These are phyloP conservation scores for Riptortus pedestris DNA, from an alignment of 1,140 invertebrate species.

Conservation along the genomic window DNA sequence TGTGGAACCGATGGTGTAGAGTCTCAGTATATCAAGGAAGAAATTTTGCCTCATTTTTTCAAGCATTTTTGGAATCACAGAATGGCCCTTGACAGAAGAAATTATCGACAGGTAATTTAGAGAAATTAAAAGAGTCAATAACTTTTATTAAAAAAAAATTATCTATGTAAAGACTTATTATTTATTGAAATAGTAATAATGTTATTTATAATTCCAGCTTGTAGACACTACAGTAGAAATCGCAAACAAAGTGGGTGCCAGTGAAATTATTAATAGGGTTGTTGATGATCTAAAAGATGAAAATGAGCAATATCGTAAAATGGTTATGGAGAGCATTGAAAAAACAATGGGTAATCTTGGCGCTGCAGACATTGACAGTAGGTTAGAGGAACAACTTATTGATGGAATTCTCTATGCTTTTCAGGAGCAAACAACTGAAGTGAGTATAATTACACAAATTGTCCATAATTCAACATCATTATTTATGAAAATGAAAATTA, in stretches of 20 bases:
- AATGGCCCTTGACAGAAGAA: slow-evolving; percentile 95
- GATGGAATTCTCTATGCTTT: slow-evolving; percentile 99
- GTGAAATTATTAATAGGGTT: slow-evolving; percentile 96
- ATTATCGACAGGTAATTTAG: slow-evolving; percentile 84
- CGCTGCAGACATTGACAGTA: slow-evolving; percentile 93
- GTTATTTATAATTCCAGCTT: too few relatives aligned
- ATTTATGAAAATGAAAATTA: slow-evolving; percentile 10
- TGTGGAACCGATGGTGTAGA: slow-evolving; percentile 99
- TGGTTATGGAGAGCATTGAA: slow-evolving; percentile 99
- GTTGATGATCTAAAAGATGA: slow-evolving; percentile 99
- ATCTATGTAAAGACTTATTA: too few relatives aligned
- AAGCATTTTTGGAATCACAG: slow-evolving; percentile 99
- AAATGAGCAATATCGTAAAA: slow-evolving; percentile 98
- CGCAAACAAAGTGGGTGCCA: slow-evolving; percentile 96
- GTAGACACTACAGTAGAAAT: slow-evolving; percentile 99
- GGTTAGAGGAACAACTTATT: slow-evolving; percentile 96
- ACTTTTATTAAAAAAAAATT: too few relatives aligned
- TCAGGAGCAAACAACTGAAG: slow-evolving; percentile 98
- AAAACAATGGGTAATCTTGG: slow-evolving; percentile 97
- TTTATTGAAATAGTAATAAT: too few relatives aligned
- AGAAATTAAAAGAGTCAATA: too few relatives aligned
- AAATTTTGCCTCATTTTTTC: slow-evolving; percentile 97
- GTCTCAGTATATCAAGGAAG: slow-evolving; percentile 97
- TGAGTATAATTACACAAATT: slow-evolving; percentile 37
- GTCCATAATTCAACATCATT: slow-evolving; percentile 10